phyloP scores from a whole-genome alignment of 2,888 invertebrate species.

The Papilio protenor region DNA sequence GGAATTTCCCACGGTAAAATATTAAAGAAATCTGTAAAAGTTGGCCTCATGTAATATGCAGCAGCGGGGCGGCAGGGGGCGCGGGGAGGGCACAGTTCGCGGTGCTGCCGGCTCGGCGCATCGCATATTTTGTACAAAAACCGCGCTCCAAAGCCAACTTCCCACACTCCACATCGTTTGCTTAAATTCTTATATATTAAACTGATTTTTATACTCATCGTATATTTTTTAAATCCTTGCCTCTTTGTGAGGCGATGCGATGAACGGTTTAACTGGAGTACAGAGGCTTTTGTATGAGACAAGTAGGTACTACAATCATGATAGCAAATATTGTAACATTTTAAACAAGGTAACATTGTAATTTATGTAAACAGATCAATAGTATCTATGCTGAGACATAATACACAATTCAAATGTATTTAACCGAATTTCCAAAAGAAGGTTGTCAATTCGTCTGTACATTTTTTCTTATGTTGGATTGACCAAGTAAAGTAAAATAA shows the following conservation, averaged over 20 bases:
- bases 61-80: constrained; percentile 54
- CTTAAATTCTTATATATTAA: constrained; percentile 54
- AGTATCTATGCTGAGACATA: neutral
- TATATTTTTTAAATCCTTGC: constrained; percentile 28
- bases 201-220: constrained; percentile 44
- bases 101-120: constrained; percentile 57
- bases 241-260: constrained; percentile 21
- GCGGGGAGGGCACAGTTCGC: constrained; percentile 53
- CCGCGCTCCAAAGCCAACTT: constrained; percentile 62
- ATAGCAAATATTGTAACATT: constrained; percentile 1
- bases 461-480: no score
- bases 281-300: constrained; percentile 3
- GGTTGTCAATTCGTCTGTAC: no score
- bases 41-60: constrained; percentile 81
- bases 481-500: no score
- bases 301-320: neutral
- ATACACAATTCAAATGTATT: neutral
- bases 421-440: no score
- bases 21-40: constrained; percentile 77
- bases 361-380: neutral
- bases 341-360: neutral
- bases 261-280: constrained; percentile 17
- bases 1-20: constrained; percentile 72
- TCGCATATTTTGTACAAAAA: constrained; percentile 71
- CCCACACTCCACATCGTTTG: constrained; percentile 53